A percentile compares a stretch with the other conserved stretches of the same genome.
Conservation (phyloP, 2,888 invertebrate species). For the Amphipoea lucens region DNA sequence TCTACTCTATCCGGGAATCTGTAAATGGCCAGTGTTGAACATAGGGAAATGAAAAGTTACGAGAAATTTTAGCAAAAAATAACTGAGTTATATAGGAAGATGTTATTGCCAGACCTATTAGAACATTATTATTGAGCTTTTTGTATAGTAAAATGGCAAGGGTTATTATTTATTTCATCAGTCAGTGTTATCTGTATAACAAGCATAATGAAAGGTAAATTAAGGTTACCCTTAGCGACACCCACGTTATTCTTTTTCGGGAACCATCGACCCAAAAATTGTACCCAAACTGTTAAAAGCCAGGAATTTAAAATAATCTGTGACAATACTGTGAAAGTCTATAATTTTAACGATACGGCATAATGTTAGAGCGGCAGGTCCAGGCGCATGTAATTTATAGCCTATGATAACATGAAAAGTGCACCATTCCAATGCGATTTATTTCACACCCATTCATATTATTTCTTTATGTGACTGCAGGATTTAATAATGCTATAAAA, state of each 20-base stretch:
- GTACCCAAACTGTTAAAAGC: neutral
- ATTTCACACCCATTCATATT: conserved; percentile 50
- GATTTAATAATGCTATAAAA: conserved; percentile 32
- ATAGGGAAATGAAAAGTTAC: neutral
- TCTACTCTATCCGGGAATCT: neutral
- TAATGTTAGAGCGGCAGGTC: conserved; percentile 34
- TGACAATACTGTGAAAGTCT: conserved; percentile 38
- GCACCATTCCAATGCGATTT: conserved; percentile 60
- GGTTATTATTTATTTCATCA: conserved; percentile 7
- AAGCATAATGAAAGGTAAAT: conserved; percentile 6
- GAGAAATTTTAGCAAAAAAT: neutral
- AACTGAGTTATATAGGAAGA: neutral
- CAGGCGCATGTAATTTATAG: conserved; percentile 60
- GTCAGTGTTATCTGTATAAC: too few species aligned
- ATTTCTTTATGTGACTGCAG: conserved; percentile 35
- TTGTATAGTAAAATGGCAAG: neutral
- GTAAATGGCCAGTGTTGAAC: neutral
- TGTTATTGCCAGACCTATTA: neutral
- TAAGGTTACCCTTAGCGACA: conserved; percentile 15
- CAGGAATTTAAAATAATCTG: conserved; percentile 32
- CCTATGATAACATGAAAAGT: conserved; percentile 65
- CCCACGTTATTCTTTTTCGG: conserved; percentile 25
- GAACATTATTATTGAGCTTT: neutral
- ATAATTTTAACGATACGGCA: conserved; percentile 42
- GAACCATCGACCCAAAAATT: conserved; percentile 8